Conservation (phyloP, 2,888 invertebrate species). For the Tachina fera region DNA sequence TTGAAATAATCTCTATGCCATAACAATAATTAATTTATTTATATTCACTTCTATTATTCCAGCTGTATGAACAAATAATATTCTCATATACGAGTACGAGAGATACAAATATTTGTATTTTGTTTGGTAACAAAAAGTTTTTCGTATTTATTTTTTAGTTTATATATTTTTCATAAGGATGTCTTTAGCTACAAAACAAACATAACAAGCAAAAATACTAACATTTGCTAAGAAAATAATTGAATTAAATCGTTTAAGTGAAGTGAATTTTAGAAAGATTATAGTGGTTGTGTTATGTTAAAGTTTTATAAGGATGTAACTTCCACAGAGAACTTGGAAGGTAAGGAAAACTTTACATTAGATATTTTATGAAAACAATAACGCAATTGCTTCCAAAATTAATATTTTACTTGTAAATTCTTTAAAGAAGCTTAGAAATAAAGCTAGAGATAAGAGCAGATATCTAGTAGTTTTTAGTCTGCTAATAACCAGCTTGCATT, state of each 20-base stretch:
- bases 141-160: constrained; percentile 14
- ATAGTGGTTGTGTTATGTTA: neutral
- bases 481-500: too few relatives aligned
- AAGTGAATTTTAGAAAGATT: constrained; percentile 4
- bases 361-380: too few relatives aligned
- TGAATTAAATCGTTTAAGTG: constrained; percentile 49
- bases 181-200: neutral
- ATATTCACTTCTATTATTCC: constrained; percentile 36
- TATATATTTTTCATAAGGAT: neutral
- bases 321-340: neutral
- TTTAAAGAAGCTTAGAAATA: too few relatives aligned
- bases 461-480: too few relatives aligned
- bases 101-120: neutral
- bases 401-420: too few relatives aligned
- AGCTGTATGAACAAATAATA: constrained; percentile 18
- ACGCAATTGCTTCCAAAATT: too few relatives aligned
- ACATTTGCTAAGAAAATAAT: constrained; percentile 42
- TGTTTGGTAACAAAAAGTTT: neutral
- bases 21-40: constrained; percentile 53
- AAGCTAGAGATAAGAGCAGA: too few relatives aligned
- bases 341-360: too few relatives aligned
- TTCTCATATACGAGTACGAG: neutral
- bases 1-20: constrained; percentile 16
- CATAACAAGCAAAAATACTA: constrained; percentile 10
- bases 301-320: neutral